Conservation (phyloP, 2,113 vertebrate genomes). For the Nothoprocta perdicaria region DNA sequence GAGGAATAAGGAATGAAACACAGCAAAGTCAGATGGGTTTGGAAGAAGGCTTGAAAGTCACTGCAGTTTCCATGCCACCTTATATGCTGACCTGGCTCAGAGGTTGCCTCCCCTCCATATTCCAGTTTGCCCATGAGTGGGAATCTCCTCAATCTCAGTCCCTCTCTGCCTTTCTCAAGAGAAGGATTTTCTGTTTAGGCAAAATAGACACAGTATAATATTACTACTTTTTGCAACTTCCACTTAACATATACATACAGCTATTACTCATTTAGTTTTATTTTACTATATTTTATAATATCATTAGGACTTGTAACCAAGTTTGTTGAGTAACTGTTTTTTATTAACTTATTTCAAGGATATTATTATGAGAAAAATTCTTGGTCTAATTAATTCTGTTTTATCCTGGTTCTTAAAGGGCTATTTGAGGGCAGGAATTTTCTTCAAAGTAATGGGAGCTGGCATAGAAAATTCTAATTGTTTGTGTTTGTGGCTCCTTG, state of each 20-base stretch:
- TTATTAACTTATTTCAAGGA: neutral
- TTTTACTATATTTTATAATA: neutral
- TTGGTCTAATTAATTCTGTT: neutral
- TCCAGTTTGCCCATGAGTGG: neutral
- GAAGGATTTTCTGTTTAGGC: neutral
- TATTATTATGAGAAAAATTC: neutral
- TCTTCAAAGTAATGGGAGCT: neutral
- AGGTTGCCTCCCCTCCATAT: neutral
- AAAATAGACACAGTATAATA: neutral
- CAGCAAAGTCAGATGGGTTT: neutral
- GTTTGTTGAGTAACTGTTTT: neutral
- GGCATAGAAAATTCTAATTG: neutral
- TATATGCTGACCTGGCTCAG: neutral
- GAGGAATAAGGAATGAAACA: neutral
- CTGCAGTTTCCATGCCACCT: neutral
- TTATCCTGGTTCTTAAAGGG: neutral
- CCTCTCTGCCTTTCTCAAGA: neutral
- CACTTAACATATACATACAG: neutral
- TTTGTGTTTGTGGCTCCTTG: neutral
- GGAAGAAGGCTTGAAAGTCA: neutral
- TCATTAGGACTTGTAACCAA: neutral
- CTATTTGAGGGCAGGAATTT: neutral
- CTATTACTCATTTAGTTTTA: neutral
- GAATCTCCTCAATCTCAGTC: accelerated
- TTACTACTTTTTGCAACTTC: neutral